Percentiles rank a stretch among this genome's conserved stretches.
phyloP scores from a whole-genome alignment of 2,888 invertebrate species.

The Catocala fraxini region DNA sequence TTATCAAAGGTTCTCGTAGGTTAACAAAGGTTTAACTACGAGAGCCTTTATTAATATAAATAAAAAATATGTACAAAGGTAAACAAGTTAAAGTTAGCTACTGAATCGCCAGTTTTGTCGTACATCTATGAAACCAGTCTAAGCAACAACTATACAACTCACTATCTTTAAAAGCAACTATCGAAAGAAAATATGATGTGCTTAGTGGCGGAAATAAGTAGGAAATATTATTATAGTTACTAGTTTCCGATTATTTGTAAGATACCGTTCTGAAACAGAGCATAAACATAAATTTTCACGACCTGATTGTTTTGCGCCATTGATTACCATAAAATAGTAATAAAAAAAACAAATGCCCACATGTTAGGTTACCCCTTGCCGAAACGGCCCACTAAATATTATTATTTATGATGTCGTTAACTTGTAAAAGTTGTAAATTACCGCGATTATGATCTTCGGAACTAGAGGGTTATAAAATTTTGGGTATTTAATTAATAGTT shows the following conservation, averaged over 20 bases:
- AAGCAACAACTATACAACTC: too few species aligned
- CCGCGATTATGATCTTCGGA: slow-evolving; percentile 61
- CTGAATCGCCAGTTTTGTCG: too few species aligned
- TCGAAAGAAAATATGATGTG: too few species aligned
- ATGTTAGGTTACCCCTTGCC: slow-evolving; percentile 45
- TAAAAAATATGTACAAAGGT: too few species aligned
- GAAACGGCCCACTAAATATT: slow-evolving; percentile 49
- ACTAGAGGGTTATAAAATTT: slow-evolving; percentile 52
- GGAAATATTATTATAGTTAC: background rate
- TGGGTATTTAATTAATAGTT: slow-evolving; percentile 55
- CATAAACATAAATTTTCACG: slow-evolving; percentile 14
- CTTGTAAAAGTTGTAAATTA: slow-evolving; percentile 73
- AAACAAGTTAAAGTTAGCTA: too few species aligned
- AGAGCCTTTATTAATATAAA: too few species aligned
- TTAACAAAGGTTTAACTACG: too few species aligned
- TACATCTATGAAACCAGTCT: too few species aligned
- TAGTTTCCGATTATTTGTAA: slow-evolving; percentile 2
- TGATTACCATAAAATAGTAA: slow-evolving; percentile 39
- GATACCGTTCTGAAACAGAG: slow-evolving; percentile 1
- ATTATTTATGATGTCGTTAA: slow-evolving; percentile 74
- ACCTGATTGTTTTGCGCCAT: slow-evolving; percentile 29
- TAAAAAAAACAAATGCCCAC: slow-evolving; percentile 36
- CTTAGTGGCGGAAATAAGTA: too few species aligned
- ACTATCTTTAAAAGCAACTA: too few species aligned
- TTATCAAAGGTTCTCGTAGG: too few species aligned